phyloP scores from a whole-genome alignment of 2,113 vertebrate genomes.

The Phaethornis superciliosus region DNA sequence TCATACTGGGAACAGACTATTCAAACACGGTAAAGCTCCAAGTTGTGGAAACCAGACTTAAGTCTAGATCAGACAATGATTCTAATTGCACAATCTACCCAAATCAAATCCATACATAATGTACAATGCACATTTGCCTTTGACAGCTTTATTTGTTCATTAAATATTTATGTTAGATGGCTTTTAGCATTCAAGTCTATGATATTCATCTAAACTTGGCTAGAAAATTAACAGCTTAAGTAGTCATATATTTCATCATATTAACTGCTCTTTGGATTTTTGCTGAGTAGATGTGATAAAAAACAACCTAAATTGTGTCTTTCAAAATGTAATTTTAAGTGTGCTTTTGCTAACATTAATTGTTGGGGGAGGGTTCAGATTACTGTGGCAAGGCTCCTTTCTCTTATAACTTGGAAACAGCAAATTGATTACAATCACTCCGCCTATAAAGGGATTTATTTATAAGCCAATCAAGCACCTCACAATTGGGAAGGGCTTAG shows the following conservation, averaged over 20 bases:
- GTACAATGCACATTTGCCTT: constrained; percentile 26
- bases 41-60: background rate
- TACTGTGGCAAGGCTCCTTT: background rate
- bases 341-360: constrained; percentile 3
- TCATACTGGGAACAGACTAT: background rate
- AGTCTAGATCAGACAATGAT: background rate
- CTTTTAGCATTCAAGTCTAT: constrained; percentile 31
- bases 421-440: constrained; percentile 48
- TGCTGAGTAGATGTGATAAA: background rate
- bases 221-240: constrained; percentile 54
- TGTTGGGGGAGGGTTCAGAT: background rate
- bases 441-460: constrained; percentile 22
- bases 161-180: constrained; percentile 58
- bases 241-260: constrained; percentile 36
- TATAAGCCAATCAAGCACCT: constrained; percentile 18
- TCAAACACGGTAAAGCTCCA: background rate
- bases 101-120: constrained; percentile 21
- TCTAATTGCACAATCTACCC: background rate
- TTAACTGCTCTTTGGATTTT: constrained; percentile 15
- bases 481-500: background rate
- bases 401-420: background rate
- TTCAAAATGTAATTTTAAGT: background rate
- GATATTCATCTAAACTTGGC: constrained; percentile 38
- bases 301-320: background rate
- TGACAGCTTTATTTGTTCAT: constrained; percentile 65